Conservation (phyloP, 2,888 invertebrate genomes). For the Plagodis dolabraria region DNA sequence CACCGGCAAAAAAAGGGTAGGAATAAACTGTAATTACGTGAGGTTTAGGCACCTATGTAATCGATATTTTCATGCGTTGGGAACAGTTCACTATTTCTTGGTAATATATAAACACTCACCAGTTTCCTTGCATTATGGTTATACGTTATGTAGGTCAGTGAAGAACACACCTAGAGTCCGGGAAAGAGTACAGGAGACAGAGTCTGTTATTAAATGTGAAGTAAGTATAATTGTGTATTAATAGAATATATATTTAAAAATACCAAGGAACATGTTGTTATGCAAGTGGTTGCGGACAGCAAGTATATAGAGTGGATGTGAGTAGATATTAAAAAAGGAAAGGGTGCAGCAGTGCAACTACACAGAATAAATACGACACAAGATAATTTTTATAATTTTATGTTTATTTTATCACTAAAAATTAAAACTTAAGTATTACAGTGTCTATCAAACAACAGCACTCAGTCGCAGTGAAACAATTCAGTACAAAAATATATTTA, state of each 20-base stretch:
- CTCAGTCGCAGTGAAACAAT: slow-evolving; percentile 80
- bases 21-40: no score
- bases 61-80: no score
- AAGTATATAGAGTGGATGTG: slow-evolving; percentile 58
- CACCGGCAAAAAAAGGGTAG: no score
- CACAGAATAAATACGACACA: slow-evolving; percentile 65
- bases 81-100: not conserved
- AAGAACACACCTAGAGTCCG: slow-evolving; percentile 37
- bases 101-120: slow-evolving; percentile 22
- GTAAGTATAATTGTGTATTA: slow-evolving; percentile 8
- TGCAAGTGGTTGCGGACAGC: slow-evolving; percentile 48
- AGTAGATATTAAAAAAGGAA: slow-evolving; percentile 64
- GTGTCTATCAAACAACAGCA: slow-evolving; percentile 83
- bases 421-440: slow-evolving; percentile 83
- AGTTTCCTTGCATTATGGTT: slow-evolving; percentile 5
- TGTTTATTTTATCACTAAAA: slow-evolving; percentile 84
- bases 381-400: slow-evolving; percentile 71
- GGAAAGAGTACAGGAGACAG: slow-evolving; percentile 27
- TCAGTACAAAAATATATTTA: slow-evolving; percentile 80
- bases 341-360: slow-evolving; percentile 68
- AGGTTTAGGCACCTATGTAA: no score
- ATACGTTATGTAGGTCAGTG: slow-evolving; percentile 11
- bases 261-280: slow-evolving; percentile 63
- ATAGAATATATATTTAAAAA: slow-evolving; percentile 42
- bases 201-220: slow-evolving; percentile 13